Evolutionary conservation across 2,888 invertebrate species (phyloP).

Genomic region (Schrankia costaestrigalis): DNA sequence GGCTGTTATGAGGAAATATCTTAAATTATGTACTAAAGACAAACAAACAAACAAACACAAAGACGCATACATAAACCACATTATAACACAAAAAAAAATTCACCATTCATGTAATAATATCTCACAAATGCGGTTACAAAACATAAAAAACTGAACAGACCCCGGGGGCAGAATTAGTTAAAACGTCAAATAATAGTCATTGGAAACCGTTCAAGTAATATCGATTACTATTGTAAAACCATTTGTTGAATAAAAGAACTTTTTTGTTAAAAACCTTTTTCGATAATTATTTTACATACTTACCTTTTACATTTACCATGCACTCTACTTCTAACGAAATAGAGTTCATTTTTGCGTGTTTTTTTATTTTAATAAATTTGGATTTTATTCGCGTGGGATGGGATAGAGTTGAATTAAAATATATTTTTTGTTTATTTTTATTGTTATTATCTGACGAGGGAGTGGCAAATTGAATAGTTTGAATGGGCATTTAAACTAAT

Average conservation of each 20-base stretch:
- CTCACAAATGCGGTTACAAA: slow-evolving; percentile 11
- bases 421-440: slow-evolving; percentile 34
- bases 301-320: not conserved
- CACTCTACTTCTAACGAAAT: fast-evolving
- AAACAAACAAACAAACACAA: slow-evolving; percentile 1
- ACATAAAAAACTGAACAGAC: slow-evolving; percentile 11
- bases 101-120: too few species aligned
- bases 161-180: slow-evolving; percentile 16
- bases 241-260: slow-evolving; percentile 57
- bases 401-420: slow-evolving; percentile 36
- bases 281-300: slow-evolving; percentile 26
- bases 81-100: too few species aligned
- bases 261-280: slow-evolving; percentile 49
- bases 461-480: slow-evolving; percentile 19
- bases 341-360: slow-evolving; percentile 10
- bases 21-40: too few species aligned
- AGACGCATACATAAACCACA: slow-evolving; percentile 6
- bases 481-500: slow-evolving; percentile 14
- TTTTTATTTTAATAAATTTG: not conserved
- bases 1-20: too few species aligned
- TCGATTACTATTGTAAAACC: slow-evolving; percentile 69
- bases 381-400: slow-evolving; percentile 33
- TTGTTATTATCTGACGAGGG: slow-evolving; percentile 35
- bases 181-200: slow-evolving; percentile 45
- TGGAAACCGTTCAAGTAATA: slow-evolving; percentile 63